Evolutionary conservation across 2,797 vertebrate species (phyloP), one percentile per base, ranked within the genome.

Genomic region (Danio albolineatus): DNA sequence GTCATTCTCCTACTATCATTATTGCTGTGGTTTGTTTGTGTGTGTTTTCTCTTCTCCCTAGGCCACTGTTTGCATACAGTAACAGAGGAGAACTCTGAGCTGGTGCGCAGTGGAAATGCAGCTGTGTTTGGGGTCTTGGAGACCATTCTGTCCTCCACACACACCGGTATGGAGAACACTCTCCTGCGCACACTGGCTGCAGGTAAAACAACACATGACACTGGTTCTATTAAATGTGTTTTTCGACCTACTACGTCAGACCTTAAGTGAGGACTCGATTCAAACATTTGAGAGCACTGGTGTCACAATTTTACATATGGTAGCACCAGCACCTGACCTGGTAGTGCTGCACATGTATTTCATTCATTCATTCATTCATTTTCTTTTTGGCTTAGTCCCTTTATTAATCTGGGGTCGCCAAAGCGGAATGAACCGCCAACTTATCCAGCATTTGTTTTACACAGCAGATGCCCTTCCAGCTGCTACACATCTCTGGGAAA

Each of bases 11-110:
- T 8, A 56, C 21, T 64, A 44, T 39, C 2, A 16, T 17, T 38
- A 60, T 39, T 53, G 46, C 59, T 66, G 57, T 65, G 61, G 28
- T 46, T 9, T 82, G 28, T 46, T 9, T 82, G 38, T 73, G n/a
- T 85, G 16, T 83, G 10, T 74, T 12, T 57, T 9, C 49, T 7
- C 69, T 7, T 77, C 28, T 82, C 10, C 7, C 12, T 88, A 99
- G 98, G 97, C 4, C 96, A 97, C 86, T 99, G 98, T 89, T 90
- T 99, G 86, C 97, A 99, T 89, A 96, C 95, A 1, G 97, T 99
- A 87, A 97, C 96, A 0, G 98, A 99, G 89, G 98, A 99, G 73
- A 99, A 99, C 86, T 87, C 94, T 0, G 97, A 98, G 76, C 93
- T 99, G 57, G 91, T 97, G 39, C 88, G 91, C 12, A 94, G 94